Evolutionary conservation across 2,797 vertebrate genomes (phyloP).

Genomic region (Etheostoma perlongum): DNA sequence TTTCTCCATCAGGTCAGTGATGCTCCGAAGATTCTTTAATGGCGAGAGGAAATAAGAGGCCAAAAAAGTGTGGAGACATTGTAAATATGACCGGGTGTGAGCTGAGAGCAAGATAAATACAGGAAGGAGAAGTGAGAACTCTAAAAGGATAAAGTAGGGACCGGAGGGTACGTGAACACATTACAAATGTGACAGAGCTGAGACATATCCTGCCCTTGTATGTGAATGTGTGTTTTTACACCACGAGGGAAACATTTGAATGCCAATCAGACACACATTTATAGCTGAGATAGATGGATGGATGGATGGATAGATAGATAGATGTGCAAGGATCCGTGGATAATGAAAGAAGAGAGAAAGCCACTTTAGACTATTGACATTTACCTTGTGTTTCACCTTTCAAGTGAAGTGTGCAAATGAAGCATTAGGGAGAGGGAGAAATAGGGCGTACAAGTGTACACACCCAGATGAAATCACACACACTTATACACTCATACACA

Average conservation of each 20-base stretch:
- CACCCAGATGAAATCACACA: constrained; percentile 23
- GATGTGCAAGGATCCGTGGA: background rate
- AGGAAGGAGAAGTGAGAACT: background rate
- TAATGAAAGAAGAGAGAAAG: constrained; percentile 35
- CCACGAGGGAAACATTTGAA: background rate
- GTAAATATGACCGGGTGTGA: no score
- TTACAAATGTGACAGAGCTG: background rate
- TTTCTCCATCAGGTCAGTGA: constrained; percentile 43
- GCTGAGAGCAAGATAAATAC: constrained; percentile 12
- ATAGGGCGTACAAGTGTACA: constrained; percentile 23
- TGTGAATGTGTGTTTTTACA: constrained; percentile 16
- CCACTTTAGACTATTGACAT: constrained; percentile 65
- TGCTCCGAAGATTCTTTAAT: constrained; percentile 45
- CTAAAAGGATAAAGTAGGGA: no score
- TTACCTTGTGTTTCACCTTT: constrained; percentile 59
- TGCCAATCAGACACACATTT: background rate
- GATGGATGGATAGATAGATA: background rate
- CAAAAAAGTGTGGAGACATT: constrained; percentile 1
- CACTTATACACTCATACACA: constrained; percentile 12
- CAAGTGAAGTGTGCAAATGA: constrained; percentile 61
- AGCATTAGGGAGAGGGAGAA: constrained; percentile 31
- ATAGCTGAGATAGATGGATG: no score
- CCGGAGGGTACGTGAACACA: background rate
- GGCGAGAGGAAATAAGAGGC: constrained; percentile 18
- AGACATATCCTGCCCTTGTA: background rate